Base-by-base conservation (phyloP, 2,797 vertebrate species). In the Pseudopleuronectes americanus region DNA sequence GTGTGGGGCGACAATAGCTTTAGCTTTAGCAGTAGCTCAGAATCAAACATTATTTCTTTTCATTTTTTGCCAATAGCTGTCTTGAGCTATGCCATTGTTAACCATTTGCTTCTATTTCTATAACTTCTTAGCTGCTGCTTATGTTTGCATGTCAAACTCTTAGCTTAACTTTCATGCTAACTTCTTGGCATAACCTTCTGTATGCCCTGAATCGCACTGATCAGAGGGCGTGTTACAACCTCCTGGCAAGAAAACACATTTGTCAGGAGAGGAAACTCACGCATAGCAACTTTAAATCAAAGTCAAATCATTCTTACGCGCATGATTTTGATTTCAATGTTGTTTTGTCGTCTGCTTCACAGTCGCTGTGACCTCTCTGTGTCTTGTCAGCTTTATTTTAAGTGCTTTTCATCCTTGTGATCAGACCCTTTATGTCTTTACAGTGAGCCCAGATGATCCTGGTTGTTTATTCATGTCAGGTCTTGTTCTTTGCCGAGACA, bases 401-500 rank as follows among this genome's bases (percentile, higher is more conserved):
- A 26, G 9, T 49, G 21, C 16, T 47, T 38, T n/a, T 48, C n/a
- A 53, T 66, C 4, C 28, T 24, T 4, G 24, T 43, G 33, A 33
- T 61, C 22, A 57, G 10, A 57, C 22, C 19, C 5, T 43, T 31
- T 21, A 23, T 23, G 45, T 69, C 56, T 57, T 57, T 24, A 51
- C 64, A 56, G 43, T 60, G 68, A 73, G 4, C 55, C 60, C 2
- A 36, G n/a, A 52, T 70, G 60, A 74, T 74, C 31, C 57, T n/a
- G 26, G 43, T 33, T 65, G 45, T 70, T 74, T 52, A 57, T 61
- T 70, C 67, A 54, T 53, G 74, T 57, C 36, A 57, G 8, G 57
- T 62, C 4, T 58, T 54, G 71, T 47, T 36, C 5, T 48, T 26
- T 48, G 49, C 19, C 0, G 3, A 36, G 33, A 28, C 56, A 38